Conservation (phyloP, 2,797 vertebrate genomes). For the Halcyon smyrnensis region DNA sequence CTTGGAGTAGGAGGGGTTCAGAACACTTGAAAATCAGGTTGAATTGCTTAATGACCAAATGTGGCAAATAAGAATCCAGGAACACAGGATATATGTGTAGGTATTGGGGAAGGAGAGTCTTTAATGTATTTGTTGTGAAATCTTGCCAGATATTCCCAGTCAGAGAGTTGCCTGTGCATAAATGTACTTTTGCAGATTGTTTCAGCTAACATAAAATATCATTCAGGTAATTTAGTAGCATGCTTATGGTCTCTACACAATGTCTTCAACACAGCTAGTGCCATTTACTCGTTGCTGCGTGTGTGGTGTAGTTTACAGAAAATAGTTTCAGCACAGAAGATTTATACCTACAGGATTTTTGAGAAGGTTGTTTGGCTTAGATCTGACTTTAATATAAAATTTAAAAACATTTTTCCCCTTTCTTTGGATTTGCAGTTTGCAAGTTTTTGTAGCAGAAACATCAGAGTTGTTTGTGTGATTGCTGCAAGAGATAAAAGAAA, state of each 20-base stretch:
- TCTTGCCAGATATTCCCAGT: not conserved
- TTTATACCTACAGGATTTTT: not conserved
- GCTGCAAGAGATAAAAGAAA: not conserved
- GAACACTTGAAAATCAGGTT: not conserved
- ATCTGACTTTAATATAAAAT: not conserved
- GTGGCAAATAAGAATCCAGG: not conserved
- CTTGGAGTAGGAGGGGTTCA: not conserved
- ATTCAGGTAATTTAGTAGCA: not conserved
- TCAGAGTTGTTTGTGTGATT: not conserved
- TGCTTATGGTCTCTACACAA: not conserved
- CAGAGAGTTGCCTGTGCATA: not conserved
- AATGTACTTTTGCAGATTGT: not conserved
- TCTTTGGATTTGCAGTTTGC: not conserved
- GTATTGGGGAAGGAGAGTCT: not conserved
- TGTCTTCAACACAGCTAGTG: not conserved
- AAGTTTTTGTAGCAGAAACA: fast-evolving
- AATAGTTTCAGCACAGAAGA: not conserved
- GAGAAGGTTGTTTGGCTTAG: not conserved
- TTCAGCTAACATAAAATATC: not conserved
- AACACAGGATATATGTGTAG: not conserved
- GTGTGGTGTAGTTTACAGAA: not conserved
- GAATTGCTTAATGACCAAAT: not conserved
- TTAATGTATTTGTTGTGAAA: not conserved
- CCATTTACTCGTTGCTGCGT: not conserved
- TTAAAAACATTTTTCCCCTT: not conserved